Percentiles rank a stretch among this genome's conserved stretches.
phyloP scores from a whole-genome alignment of 2,888 invertebrate genomes.

The Himalopsyche japonica region DNA sequence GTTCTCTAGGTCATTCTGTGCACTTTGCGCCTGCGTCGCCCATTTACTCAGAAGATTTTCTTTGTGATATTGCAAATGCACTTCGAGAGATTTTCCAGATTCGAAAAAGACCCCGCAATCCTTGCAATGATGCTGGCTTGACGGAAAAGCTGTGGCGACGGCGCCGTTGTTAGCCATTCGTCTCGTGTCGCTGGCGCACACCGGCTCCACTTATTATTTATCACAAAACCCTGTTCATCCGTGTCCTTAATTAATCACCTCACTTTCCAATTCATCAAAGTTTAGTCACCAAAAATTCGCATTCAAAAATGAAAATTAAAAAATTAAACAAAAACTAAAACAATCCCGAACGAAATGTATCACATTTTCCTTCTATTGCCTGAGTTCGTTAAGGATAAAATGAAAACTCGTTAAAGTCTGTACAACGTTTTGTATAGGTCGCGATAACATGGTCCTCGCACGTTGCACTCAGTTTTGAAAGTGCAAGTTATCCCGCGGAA shows the following conservation, averaged over 20 bases:
- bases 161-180: conserved; percentile 60
- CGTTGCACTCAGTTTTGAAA: conserved; percentile 37
- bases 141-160: conserved; percentile 60
- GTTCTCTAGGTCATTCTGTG: conserved; percentile 65
- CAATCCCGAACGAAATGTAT: conserved; percentile 17
- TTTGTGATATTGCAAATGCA: conserved; percentile 79
- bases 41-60: conserved; percentile 76
- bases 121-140: conserved; percentile 71
- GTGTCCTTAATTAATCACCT: conserved; percentile 59
- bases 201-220: conserved; percentile 8
- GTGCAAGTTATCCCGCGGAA: conserved; percentile 60
- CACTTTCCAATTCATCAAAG: conserved; percentile 43
- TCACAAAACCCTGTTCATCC: conserved; percentile 46
- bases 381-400: background rate
- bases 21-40: conserved; percentile 62
- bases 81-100: conserved; percentile 75
- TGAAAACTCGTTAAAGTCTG: conserved; percentile 17
- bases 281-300: background rate
- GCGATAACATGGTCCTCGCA: conserved; percentile 4
- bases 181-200: conserved; percentile 11
- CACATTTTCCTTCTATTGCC: conserved; percentile 29
- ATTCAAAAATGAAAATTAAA: conserved; percentile 6
- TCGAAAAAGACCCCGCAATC: conserved; percentile 77
- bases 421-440: conserved; percentile 2
- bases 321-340: conserved; percentile 29